Conservation (phyloP, 1,140 invertebrate genomes). For the Aphis craccivora region DNA sequence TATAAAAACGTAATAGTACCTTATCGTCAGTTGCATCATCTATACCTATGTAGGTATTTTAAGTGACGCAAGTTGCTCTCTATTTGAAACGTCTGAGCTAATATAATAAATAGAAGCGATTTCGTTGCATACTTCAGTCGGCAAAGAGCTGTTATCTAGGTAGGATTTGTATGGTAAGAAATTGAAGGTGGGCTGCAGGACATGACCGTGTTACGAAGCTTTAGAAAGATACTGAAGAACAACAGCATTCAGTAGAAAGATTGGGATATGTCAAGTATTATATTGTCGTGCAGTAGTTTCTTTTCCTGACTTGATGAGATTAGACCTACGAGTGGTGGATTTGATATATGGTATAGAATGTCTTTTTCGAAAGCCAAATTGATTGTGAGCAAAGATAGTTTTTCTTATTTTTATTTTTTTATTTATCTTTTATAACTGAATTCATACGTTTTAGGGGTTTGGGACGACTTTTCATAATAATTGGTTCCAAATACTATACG, state of each 20-base stretch:
- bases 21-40: background rate
- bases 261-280: constrained; percentile 11
- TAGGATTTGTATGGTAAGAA: background rate
- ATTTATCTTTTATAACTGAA: constrained; percentile 9
- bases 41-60: background rate
- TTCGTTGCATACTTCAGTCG: background rate
- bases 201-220: background rate
- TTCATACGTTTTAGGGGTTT: background rate
- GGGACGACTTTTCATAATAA: background rate
- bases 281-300: background rate
- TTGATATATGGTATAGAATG: background rate
- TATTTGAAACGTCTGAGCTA: background rate
- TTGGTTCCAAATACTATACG: background rate
- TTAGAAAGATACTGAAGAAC: background rate
- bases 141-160: background rate
- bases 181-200: background rate
- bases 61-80: background rate
- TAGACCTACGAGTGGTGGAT: background rate
- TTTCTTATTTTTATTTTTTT: background rate
- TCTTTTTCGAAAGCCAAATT: background rate
- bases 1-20: background rate
- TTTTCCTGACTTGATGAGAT: background rate
- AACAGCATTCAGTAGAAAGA: background rate
- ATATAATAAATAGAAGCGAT: background rate
- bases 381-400: background rate